Conservation (phyloP, 1,140 invertebrate species). For the Drosophila parvula region DNA sequence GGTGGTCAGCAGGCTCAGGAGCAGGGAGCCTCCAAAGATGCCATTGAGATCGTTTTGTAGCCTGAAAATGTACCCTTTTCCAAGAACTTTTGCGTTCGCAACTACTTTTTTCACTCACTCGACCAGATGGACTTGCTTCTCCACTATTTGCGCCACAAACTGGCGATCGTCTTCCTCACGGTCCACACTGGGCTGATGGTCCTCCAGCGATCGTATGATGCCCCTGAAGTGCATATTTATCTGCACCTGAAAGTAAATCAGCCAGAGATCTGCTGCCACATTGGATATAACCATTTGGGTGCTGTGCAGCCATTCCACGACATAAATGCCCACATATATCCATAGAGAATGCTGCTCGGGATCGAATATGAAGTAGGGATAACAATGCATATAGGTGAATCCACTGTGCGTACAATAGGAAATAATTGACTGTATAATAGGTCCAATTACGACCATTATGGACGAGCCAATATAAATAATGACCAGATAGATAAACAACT, state of each 20-base stretch:
- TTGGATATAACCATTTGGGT: slow-evolving; percentile 52
- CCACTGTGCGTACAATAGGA: slow-evolving; percentile 1
- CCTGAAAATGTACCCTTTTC: neutral
- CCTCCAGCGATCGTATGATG: slow-evolving; percentile 31
- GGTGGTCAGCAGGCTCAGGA: slow-evolving; percentile 56
- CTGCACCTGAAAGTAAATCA: slow-evolving; percentile 56
- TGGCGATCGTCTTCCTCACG: slow-evolving; percentile 24
- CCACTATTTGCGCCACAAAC: slow-evolving; percentile 49
- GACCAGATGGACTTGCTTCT: slow-evolving; percentile 47
- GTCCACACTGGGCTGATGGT: slow-evolving; percentile 31
- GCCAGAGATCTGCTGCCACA: slow-evolving; percentile 54
- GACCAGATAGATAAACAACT: slow-evolving; percentile 6
- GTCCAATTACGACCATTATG: slow-evolving; percentile 46
- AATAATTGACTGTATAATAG: slow-evolving; percentile 26
- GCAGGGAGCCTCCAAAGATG: slow-evolving; percentile 45
- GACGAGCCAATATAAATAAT: slow-evolving; percentile 40
- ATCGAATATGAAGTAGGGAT: slow-evolving; percentile 51
- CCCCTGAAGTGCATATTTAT: slow-evolving; percentile 63
- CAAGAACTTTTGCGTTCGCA: too few species aligned
- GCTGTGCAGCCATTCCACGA: slow-evolving; percentile 51
- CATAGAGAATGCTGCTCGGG: slow-evolving; percentile 25
- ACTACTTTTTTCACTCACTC: slow-evolving; percentile 31
- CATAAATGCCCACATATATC: slow-evolving; percentile 49
- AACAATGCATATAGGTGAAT: slow-evolving; percentile 50
- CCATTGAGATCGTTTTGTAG: slow-evolving; percentile 45